phyloP scores from a whole-genome alignment of 2,797 vertebrate genomes.

The Bryconaethiops microstoma region DNA sequence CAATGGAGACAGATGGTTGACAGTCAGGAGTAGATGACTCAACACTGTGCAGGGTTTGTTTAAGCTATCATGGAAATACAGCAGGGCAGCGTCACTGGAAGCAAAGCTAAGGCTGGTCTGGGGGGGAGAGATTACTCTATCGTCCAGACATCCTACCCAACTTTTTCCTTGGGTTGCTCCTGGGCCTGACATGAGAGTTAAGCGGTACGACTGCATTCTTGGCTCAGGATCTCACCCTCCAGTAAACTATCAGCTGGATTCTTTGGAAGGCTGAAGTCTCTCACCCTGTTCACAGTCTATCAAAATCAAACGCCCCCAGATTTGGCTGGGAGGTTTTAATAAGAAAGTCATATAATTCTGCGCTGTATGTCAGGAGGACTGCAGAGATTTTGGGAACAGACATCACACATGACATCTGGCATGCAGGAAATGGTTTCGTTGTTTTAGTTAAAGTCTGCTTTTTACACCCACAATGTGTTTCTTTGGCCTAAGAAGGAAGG shows the following conservation, averaged over 20 bases:
- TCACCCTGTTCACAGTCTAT: slow-evolving; percentile 3
- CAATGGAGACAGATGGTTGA: slow-evolving; percentile 59
- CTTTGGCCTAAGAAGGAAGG: neutral
- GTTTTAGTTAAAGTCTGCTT: neutral
- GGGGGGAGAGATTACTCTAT: slow-evolving; percentile 42
- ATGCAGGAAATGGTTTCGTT: neutral
- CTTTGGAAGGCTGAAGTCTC: slow-evolving; percentile 23
- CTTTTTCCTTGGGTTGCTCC: slow-evolving; percentile 7
- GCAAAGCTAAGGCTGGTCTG: slow-evolving; percentile 42
- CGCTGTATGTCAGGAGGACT: neutral
- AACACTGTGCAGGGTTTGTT: slow-evolving; percentile 62
- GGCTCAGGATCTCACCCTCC: slow-evolving; percentile 15
- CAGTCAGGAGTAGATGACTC: slow-evolving; percentile 65
- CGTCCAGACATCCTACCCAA: slow-evolving; percentile 43
- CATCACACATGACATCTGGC: slow-evolving; percentile 7
- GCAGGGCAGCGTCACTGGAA: slow-evolving; percentile 16
- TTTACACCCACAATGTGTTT: neutral
- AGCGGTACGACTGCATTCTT: slow-evolving; percentile 39
- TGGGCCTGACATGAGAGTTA: neutral
- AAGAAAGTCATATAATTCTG: neutral
- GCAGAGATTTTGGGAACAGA: slow-evolving; percentile 19
- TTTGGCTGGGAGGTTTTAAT: neutral
- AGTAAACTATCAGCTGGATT: slow-evolving; percentile 55
- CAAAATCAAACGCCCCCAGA: slow-evolving; percentile 18
- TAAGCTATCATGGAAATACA: slow-evolving; percentile 55